A percentile compares a stretch with the other conserved stretches of the same genome.
phyloP scores from a whole-genome alignment of 2,888 invertebrate species.

The Eurois occulta region DNA sequence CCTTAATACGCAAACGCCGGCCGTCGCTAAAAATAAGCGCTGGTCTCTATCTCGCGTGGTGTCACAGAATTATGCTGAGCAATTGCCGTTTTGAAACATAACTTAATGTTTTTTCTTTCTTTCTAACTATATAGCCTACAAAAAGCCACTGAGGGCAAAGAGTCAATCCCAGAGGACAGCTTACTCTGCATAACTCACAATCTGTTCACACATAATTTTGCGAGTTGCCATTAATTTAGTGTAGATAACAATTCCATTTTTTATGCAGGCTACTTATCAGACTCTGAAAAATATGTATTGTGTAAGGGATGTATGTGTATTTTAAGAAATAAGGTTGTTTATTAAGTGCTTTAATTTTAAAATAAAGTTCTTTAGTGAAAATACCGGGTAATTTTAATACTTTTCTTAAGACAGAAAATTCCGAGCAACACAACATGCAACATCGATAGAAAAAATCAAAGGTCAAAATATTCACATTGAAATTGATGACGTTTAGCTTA shows the following conservation, averaged over 20 bases:
- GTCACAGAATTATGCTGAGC: not conserved
- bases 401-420: slow-evolving; percentile 53
- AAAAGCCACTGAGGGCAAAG: not conserved
- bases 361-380: not conserved
- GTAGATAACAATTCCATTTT: not conserved
- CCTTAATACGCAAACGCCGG: not conserved
- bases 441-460: slow-evolving; percentile 58
- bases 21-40: not conserved
- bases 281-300: not conserved
- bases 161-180: not conserved
- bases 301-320: not conserved
- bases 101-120: not conserved
- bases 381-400: not conserved
- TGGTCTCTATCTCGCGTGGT: too few species aligned
- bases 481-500: slow-evolving; percentile 36
- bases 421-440: slow-evolving; percentile 64
- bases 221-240: not conserved
- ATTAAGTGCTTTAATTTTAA: too few species aligned
- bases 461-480: slow-evolving; percentile 42
- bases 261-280: not conserved
- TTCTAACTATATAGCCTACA: not conserved
- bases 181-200: not conserved
- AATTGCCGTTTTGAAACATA: not conserved
- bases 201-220: not conserved
- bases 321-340: not conserved